A percentile compares a stretch with the other conserved stretches of the same genome.
Conservation (phyloP, 1,140 invertebrate species). For the Caenorhabditis latens region DNA sequence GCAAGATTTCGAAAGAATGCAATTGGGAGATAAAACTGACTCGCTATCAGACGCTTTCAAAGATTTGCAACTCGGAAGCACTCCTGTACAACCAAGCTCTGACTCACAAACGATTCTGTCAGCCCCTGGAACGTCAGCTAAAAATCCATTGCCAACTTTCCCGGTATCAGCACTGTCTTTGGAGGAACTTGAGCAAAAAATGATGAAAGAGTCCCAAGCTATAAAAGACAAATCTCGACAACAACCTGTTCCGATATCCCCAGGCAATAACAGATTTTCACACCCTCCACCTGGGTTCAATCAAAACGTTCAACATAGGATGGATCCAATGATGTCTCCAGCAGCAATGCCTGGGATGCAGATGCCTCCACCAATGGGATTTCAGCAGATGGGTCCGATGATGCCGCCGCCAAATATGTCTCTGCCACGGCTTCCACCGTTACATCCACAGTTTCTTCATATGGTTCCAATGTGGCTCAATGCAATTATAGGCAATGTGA, state of each 20-base stretch:
- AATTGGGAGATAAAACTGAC: background rate
- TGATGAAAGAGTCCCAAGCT: constrained; percentile 40
- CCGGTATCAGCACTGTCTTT: constrained; percentile 43
- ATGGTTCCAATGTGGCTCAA: constrained; percentile 27
- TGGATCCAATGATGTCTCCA: background rate
- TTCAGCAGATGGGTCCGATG: background rate
- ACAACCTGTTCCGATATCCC: background rate
- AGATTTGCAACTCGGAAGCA: background rate
- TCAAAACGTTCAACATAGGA: background rate
- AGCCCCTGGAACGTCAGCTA: background rate
- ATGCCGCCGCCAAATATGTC: constrained; percentile 23
- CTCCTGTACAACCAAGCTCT: background rate
- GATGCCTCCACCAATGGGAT: background rate
- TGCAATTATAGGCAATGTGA: constrained; percentile 14
- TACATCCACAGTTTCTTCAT: constrained; percentile 25
- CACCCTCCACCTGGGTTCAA: constrained; percentile 6
- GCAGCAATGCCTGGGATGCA: constrained; percentile 23
- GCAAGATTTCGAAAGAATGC: constrained; percentile 48
- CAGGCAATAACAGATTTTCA: background rate
- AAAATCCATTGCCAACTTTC: background rate
- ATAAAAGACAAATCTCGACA: background rate
- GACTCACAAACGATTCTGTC: background rate
- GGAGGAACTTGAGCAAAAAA: constrained; percentile 59
- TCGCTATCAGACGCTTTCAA: background rate
- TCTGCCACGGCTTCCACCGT: constrained; percentile 9